phyloP scores from a whole-genome alignment of 2,888 invertebrate species.

The Oscheius onirici region DNA sequence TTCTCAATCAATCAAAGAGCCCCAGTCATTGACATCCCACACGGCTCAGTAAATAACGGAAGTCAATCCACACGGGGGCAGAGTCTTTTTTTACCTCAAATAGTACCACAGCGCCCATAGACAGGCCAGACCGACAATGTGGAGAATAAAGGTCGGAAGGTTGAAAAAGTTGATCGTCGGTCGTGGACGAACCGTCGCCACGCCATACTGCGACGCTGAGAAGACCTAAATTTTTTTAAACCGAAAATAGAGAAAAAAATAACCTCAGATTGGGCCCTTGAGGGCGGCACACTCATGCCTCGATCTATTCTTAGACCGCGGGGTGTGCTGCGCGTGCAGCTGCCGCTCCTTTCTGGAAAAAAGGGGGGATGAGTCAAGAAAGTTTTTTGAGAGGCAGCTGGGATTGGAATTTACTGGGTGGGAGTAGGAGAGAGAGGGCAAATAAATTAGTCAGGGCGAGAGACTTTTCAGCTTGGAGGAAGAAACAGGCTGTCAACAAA shows the following conservation, averaged over 20 bases:
- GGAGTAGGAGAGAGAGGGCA: neutral
- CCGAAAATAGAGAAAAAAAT: neutral
- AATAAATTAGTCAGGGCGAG: constrained; percentile 7
- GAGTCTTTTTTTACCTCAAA: constrained; percentile 70
- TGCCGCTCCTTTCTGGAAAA: neutral
- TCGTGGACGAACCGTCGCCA: constrained; percentile 53
- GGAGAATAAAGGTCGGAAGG: constrained; percentile 73
- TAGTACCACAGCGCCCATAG: constrained; percentile 74
- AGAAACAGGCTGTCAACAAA: neutral
- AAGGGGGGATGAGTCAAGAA: neutral
- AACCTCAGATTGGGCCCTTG: constrained; percentile 69
- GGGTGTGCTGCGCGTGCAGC: constrained; percentile 23
- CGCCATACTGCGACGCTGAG: constrained; percentile 70
- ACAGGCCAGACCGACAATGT: constrained; percentile 72
- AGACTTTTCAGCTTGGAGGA: neutral
- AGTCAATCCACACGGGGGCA: neutral
- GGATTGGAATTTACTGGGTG: neutral
- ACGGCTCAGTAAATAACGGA: constrained; percentile 16
- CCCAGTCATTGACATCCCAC: neutral
- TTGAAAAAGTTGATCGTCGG: constrained; percentile 71
- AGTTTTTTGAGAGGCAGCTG: no score
- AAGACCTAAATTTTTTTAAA: constrained; percentile 52
- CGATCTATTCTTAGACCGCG: constrained; percentile 22
- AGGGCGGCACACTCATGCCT: constrained; percentile 68
- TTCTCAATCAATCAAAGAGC: constrained; percentile 23